These are phyloP conservation scores for Dascillus cervinus DNA, from an alignment of 2,888 invertebrate genomes.

Conservation along the genomic window DNA sequence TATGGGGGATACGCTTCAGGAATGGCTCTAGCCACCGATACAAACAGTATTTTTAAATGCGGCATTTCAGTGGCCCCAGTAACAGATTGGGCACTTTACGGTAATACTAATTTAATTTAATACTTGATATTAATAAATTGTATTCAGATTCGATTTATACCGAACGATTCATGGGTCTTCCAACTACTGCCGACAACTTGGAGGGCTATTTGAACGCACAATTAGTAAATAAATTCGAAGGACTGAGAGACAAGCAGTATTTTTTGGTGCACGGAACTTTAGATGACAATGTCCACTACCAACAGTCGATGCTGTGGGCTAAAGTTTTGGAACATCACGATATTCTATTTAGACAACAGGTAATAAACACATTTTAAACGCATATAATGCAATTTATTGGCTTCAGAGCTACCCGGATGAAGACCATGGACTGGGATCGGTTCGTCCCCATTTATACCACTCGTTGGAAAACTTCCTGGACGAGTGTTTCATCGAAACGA, in stretches of 20 bases:
- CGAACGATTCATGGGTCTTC: constrained; percentile 91
- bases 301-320: constrained; percentile 89
- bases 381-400: constrained; percentile 14
- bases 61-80: constrained; percentile 95
- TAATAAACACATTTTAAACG: constrained; percentile 36
- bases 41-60: constrained; percentile 73
- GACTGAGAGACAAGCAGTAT: constrained; percentile 63
- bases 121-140: not conserved
- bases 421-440: constrained; percentile 77
- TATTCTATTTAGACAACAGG: constrained; percentile 88
- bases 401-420: constrained; percentile 90
- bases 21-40: constrained; percentile 75
- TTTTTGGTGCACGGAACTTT: constrained; percentile 91
- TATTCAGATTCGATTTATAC: constrained; percentile 89
- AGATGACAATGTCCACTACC: constrained; percentile 96
- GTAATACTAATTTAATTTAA: constrained; percentile 43
- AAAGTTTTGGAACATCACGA: constrained; percentile 76
- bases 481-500: constrained; percentile 39
- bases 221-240: constrained; percentile 59
- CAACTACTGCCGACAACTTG: constrained; percentile 60
- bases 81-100: constrained; percentile 93
- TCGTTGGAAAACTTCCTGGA: constrained; percentile 77
- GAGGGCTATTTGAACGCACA: constrained; percentile 69
- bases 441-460: constrained; percentile 83
- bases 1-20: constrained; percentile 94